These are phyloP conservation scores for Amazona guildingii DNA, from an alignment of 2,113 vertebrate species.

Conservation along the genomic window DNA sequence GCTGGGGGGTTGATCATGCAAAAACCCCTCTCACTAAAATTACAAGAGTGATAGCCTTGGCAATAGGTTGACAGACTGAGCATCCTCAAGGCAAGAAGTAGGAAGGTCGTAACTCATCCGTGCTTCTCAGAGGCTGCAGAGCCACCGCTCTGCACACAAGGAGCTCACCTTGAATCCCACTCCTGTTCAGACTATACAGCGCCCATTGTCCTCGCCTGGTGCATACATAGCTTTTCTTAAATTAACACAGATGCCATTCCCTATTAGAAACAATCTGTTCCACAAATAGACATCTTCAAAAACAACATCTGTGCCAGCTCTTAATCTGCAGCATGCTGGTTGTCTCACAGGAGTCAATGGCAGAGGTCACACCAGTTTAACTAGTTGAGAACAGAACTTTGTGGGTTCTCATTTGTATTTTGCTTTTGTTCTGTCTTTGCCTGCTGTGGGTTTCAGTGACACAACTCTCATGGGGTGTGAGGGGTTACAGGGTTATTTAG, in stretches of 20 bases:
- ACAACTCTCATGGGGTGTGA: fast-evolving
- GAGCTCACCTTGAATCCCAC: not conserved
- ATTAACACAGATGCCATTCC: constrained; percentile 20
- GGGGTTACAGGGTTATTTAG: not conserved
- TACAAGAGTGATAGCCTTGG: not conserved
- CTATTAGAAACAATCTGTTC: constrained; percentile 42
- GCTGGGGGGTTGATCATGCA: not conserved
- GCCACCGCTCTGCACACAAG: fast-evolving
- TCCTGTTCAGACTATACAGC: not conserved
- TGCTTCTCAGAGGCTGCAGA: not conserved
- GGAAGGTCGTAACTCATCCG: not conserved
- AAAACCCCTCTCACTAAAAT: not conserved
- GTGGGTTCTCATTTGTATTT: not conserved
- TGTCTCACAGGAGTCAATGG: not conserved
- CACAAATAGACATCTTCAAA: constrained; percentile 29
- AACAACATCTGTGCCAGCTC: constrained; percentile 12
- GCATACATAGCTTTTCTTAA: not conserved
- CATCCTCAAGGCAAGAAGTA: not conserved
- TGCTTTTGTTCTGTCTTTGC: not conserved
- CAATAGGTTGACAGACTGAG: not conserved
- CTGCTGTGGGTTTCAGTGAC: not conserved
- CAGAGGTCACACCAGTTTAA: constrained; percentile 9
- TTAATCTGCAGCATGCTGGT: not conserved
- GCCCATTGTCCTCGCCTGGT: not conserved
- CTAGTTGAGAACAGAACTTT: not conserved